Evolutionary conservation across 2,797 vertebrate species (phyloP).

Genomic region (Scyliorhinus canicula): DNA sequence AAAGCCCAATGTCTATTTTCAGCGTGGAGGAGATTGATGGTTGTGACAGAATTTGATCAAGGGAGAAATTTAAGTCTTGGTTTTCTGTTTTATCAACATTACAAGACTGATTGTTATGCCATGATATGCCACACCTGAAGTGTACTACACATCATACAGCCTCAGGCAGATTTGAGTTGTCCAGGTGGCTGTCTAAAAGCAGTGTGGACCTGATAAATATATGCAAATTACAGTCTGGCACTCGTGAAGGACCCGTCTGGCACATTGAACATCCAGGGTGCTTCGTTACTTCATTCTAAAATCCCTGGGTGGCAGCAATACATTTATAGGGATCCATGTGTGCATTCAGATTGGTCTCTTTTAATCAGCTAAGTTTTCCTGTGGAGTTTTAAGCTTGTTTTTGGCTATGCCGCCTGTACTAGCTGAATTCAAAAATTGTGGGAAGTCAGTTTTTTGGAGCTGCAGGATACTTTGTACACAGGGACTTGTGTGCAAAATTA

Average conservation of each 20-base stretch:
- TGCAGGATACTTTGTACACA: not conserved
- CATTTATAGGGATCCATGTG: too few relatives aligned
- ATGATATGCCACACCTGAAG: not conserved
- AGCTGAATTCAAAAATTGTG: not conserved
- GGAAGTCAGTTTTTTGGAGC: not conserved
- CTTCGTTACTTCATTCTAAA: too few relatives aligned
- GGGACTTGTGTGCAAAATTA: not conserved
- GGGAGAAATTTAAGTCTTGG: not conserved
- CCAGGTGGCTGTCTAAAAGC: not conserved
- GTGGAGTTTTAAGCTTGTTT: too few relatives aligned
- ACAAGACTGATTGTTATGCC: not conserved
- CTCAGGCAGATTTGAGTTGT: not conserved
- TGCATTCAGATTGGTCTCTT: too few relatives aligned
- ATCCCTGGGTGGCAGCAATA: too few relatives aligned
- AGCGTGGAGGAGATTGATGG: not conserved
- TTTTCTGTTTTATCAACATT: not conserved
- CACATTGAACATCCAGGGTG: too few relatives aligned
- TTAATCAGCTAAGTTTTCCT: too few relatives aligned
- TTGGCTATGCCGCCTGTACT: too few relatives aligned
- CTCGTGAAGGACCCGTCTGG: too few relatives aligned
- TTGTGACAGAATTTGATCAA: too few relatives aligned
- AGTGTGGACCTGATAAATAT: too few relatives aligned
- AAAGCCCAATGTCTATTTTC: not conserved
- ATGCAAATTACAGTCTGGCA: too few relatives aligned
- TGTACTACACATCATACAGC: not conserved